These are phyloP conservation scores for Mus spretus DNA, from an alignment of 2,797 vertebrate genomes.

Conservation along the genomic window DNA sequence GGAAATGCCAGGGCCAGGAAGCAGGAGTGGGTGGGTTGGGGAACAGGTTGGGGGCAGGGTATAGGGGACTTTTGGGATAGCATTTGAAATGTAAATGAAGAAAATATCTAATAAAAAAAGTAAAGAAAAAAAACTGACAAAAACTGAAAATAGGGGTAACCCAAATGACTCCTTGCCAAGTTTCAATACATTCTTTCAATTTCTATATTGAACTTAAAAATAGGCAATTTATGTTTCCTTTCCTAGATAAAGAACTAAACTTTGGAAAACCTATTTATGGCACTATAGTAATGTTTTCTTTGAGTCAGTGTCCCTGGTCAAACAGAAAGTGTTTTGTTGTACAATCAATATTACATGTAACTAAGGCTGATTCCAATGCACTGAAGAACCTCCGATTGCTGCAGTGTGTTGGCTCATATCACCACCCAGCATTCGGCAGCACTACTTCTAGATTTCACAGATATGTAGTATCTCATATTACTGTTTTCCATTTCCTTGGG, in stretches of 20 bases:
- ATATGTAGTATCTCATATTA: neutral
- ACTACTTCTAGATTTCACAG: neutral
- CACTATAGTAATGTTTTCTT: neutral
- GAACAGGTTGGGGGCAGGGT: too few relatives aligned
- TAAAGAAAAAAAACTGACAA: too few relatives aligned
- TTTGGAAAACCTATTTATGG: neutral
- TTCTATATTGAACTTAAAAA: slow-evolving; percentile 18
- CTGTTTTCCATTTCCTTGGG: neutral
- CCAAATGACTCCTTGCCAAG: neutral
- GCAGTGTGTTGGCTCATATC: neutral
- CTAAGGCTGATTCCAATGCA: neutral
- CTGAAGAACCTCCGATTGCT: neutral
- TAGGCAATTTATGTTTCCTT: slow-evolving; percentile 9
- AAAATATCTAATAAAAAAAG: too few relatives aligned
- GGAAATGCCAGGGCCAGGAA: too few relatives aligned
- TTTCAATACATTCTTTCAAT: neutral
- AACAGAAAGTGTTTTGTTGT: neutral
- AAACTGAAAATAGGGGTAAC: neutral
- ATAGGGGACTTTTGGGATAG: too few relatives aligned
- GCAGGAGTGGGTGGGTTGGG: too few relatives aligned
- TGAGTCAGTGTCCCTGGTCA: neutral
- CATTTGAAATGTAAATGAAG: too few relatives aligned
- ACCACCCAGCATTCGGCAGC: neutral
- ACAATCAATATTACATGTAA: neutral
- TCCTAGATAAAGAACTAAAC: neutral